phyloP scores from a whole-genome alignment of 1,140 invertebrate species.

The Ostrea denselamellosa region DNA sequence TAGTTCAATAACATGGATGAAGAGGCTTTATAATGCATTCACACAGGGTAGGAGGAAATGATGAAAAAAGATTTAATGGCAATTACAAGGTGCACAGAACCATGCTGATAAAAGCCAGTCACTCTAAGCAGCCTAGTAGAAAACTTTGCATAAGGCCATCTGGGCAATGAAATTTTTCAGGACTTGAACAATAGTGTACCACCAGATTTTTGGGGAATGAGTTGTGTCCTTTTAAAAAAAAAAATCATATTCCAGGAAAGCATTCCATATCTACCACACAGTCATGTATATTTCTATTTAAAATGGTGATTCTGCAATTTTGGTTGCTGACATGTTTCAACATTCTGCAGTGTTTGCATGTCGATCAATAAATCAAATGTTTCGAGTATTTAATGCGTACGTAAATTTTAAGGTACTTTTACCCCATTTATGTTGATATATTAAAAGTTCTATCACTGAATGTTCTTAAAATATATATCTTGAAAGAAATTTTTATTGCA shows the following conservation, averaged over 20 bases:
- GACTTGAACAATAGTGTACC: background rate
- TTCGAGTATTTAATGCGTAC: slow-evolving; percentile 25
- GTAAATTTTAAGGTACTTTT: slow-evolving; percentile 2
- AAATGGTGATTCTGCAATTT: background rate
- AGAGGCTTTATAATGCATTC: background rate
- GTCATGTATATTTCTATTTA: background rate
- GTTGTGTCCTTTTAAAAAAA: no score
- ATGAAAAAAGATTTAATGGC: background rate
- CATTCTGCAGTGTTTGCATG: background rate
- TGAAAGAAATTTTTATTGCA: slow-evolving; percentile 29
- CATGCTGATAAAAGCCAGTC: slow-evolving; percentile 19
- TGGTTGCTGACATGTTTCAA: background rate
- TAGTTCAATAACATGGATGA: slow-evolving; percentile 29
- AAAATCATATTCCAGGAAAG: no score
- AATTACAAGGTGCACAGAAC: slow-evolving; percentile 22
- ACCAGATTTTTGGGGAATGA: no score
- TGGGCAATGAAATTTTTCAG: background rate
- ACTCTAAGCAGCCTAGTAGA: background rate
- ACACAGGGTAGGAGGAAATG: slow-evolving; percentile 23
- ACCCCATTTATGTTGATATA: background rate
- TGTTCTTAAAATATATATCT: background rate
- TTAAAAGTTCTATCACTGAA: background rate
- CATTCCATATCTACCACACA: background rate
- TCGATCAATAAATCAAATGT: background rate
- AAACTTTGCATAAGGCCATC: background rate